Evolutionary conservation across 2,113 vertebrate species (phyloP).

Genomic region (Gopherus flavomarginatus): DNA sequence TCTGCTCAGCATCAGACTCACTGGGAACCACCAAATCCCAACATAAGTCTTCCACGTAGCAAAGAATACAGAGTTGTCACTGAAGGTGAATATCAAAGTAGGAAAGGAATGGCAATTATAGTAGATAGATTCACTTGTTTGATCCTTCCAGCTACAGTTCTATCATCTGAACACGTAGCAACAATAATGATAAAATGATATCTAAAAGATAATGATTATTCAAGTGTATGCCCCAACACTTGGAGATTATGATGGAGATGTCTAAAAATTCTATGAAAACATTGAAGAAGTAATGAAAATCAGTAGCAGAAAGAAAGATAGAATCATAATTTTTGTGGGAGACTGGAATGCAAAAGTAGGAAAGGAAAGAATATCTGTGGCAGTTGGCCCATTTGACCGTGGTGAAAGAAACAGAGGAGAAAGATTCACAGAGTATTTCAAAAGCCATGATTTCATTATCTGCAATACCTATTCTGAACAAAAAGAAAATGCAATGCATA

Average conservation of each 20-base stretch:
- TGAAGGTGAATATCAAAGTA: not conserved
- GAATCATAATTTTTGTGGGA: not conserved
- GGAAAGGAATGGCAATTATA: not conserved
- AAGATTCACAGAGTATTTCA: not conserved
- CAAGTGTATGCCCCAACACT: not conserved
- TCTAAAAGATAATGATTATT: not conserved
- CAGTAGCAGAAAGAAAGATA: not conserved
- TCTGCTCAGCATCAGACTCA: no score
- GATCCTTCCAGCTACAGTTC: not conserved
- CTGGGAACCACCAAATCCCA: no score
- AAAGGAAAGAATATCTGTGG: not conserved
- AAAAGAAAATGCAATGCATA: not conserved
- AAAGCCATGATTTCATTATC: not conserved
- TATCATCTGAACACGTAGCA: not conserved
- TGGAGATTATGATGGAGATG: not conserved
- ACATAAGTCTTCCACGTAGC: not conserved
- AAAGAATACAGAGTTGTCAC: not conserved
- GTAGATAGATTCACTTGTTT: not conserved
- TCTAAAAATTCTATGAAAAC: not conserved
- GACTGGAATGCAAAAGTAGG: not conserved
- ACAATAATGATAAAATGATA: not conserved
- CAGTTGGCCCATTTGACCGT: not conserved
- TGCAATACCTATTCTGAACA: not conserved
- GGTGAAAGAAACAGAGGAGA: not conserved
- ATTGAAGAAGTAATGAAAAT: not conserved